Base-by-base conservation (phyloP, 2,888 invertebrate genomes). In the Zonitis immaculata region DNA sequence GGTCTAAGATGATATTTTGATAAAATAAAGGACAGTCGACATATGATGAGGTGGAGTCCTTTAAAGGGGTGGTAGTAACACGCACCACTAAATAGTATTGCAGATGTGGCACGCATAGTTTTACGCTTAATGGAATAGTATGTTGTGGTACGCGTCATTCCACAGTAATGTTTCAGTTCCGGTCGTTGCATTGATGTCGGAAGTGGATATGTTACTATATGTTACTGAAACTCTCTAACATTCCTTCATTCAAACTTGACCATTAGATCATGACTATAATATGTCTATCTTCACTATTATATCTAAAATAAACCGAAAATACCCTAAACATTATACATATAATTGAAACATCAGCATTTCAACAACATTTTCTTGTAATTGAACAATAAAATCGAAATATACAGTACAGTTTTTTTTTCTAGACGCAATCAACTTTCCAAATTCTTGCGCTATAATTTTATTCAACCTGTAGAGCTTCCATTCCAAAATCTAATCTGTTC, bases 71-170 rank as follows among this genome's bases (percentile, higher is more conserved):
- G 57, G 52, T 45, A 53, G 54, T 54, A 54, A 56, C 66, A 72
- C 69, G 69, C 70, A 72, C 66, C 43, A 60, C 62, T 65, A 66
- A 67, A 67, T 69, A 66, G 63, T 66, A 66, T 60, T 69, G 68
- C 67, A 69, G 66, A 71, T 71, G 65, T 65, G 67, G 64, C 70
- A 72, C 72, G 71, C 72, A 72, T 70, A 70, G 67, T 71, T 69
- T 64, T 63, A 65, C 63, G 59, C 66, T 62, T 67, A 66, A 66
- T 66, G 66, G 66, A 59, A 61, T 60, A 64, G 63, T 64, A 64
- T 63, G 61, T 64, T 56, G 56, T 50, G 56, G 56, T 56, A 56
- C 56, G 56, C 56, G 49, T 56, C 56, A 56, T 49, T 52, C 49
- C 55, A 62, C 62, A 60, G 63, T 63, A 65, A 67, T 67, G 65